Evolutionary conservation across 23 tunicate genomes (phyloP).

Genomic region (Ascidia mentula): DNA sequence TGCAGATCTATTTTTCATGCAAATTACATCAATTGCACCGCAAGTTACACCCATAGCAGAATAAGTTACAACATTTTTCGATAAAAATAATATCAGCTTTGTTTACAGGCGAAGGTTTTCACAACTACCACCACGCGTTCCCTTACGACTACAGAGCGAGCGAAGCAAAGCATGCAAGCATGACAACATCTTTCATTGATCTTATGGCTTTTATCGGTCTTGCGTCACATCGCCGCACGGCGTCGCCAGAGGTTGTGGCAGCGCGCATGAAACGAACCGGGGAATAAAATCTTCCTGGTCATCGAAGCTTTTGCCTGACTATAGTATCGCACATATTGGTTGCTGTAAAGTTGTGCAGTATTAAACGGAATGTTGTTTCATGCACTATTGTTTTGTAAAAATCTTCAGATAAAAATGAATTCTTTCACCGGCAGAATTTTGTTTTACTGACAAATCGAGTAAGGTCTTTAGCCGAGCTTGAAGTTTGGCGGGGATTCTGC

Average conservation of each 20-base stretch:
- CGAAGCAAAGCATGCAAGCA: constrained; percentile 35
- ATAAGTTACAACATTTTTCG: not conserved
- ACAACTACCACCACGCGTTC: constrained; percentile 13
- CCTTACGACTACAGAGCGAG: constrained; percentile 31
- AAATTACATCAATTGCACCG: not conserved
- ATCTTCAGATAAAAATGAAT: too few relatives aligned
- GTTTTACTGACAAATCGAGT: too few relatives aligned
- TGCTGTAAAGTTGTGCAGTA: too few relatives aligned
- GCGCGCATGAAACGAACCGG: not conserved
- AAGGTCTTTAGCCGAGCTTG: too few relatives aligned
- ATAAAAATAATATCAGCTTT: not conserved
- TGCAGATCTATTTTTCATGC: too few relatives aligned
- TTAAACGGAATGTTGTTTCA: too few relatives aligned
- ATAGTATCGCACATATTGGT: too few relatives aligned
- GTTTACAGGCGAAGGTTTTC: constrained; percentile 33
- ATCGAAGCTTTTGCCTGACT: too few relatives aligned
- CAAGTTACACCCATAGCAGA: not conserved
- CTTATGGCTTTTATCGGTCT: constrained; percentile 9
- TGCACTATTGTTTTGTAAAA: too few relatives aligned
- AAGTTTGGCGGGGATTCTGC: too few relatives aligned
- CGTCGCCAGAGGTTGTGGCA: constrained; percentile 18
- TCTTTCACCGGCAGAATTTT: too few relatives aligned
- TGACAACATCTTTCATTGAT: constrained; percentile 35
- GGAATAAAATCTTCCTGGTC: too few relatives aligned
- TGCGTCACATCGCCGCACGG: constrained; percentile 10